These are phyloP conservation scores for Heliconius hewitsoni DNA, from an alignment of 1,140 invertebrate genomes.

Conservation along the genomic window DNA sequence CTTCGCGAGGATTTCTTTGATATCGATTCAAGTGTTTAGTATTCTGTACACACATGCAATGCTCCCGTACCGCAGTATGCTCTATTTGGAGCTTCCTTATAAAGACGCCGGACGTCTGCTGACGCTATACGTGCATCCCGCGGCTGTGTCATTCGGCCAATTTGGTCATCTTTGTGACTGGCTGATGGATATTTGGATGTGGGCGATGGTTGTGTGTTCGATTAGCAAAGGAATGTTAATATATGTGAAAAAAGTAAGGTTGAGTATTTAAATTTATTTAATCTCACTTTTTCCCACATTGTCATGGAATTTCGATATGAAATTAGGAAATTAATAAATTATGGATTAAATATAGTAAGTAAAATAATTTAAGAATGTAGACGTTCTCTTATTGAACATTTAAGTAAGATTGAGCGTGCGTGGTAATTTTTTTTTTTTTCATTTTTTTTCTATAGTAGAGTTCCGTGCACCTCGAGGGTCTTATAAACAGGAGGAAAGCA, in stretches of 20 bases:
- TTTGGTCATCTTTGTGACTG: constrained; percentile 17
- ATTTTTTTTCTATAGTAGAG: constrained; percentile 43
- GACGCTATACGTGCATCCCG: constrained; percentile 60
- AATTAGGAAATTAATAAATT: too few relatives aligned
- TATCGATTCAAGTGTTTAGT: constrained; percentile 66
- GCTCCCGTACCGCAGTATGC: constrained; percentile 54
- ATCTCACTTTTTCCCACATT: too few relatives aligned
- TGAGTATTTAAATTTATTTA: too few relatives aligned
- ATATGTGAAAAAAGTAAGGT: too few relatives aligned
- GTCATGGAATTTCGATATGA: too few relatives aligned
- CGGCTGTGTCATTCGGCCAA: constrained; percentile 28
- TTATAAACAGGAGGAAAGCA: constrained; percentile 63
- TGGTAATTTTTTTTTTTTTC: background rate
- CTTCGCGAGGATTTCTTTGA: constrained; percentile 35
- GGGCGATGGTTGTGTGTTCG: background rate
- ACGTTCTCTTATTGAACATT: too few relatives aligned
- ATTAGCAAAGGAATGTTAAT: too few relatives aligned
- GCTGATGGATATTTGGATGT: background rate
- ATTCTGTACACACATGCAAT: constrained; percentile 51
- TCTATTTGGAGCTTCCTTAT: constrained; percentile 63
- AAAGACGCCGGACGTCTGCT: constrained; percentile 64
- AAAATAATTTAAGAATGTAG: too few relatives aligned
- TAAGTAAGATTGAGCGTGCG: background rate
- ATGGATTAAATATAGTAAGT: too few relatives aligned
- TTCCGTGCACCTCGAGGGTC: constrained; percentile 29